phyloP scores from a whole-genome alignment of 2,888 invertebrate species.

The Hirtodrosophila trivittata region DNA sequence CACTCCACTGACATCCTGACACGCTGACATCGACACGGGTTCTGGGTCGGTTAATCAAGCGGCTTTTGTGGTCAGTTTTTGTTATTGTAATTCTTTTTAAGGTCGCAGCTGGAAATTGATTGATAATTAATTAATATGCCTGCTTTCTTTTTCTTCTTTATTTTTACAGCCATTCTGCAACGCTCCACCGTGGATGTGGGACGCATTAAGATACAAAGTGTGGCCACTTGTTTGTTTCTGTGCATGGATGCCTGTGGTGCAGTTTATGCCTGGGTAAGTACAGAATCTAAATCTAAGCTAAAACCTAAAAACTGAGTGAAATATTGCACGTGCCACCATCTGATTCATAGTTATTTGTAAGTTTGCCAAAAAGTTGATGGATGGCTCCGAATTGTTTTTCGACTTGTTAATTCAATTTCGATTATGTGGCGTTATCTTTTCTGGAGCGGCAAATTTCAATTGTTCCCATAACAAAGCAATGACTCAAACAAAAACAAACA shows the following conservation, averaged over 20 bases:
- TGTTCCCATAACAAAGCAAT: slow-evolving; percentile 44
- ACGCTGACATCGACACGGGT: slow-evolving; percentile 39
- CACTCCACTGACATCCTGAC: slow-evolving; percentile 60
- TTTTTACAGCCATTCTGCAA: slow-evolving; percentile 88
- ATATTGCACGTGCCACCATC: slow-evolving; percentile 16
- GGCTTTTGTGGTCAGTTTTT: slow-evolving; percentile 40
- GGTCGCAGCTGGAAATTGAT: slow-evolving; percentile 52
- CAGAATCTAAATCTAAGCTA: background rate
- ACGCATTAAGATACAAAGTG: slow-evolving; percentile 94
- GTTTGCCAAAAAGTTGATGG: slow-evolving; percentile 13
- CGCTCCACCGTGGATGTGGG: slow-evolving; percentile 89
- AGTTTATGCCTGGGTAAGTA: slow-evolving; percentile 94
- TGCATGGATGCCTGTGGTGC: slow-evolving; percentile 95
- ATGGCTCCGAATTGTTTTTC: slow-evolving; percentile 11
- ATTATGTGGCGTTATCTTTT: slow-evolving; percentile 45
- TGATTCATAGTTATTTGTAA: background rate
- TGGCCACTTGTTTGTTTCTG: slow-evolving; percentile 93
- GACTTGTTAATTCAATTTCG: slow-evolving; percentile 30
- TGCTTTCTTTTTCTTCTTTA: slow-evolving; percentile 54
- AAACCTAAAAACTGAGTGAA: background rate
- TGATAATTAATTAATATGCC: slow-evolving; percentile 66
- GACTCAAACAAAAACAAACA: slow-evolving; percentile 51
- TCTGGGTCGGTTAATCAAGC: slow-evolving; percentile 51
- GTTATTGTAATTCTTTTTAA: slow-evolving; percentile 2
- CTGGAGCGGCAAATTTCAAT: slow-evolving; percentile 54